Evolutionary conservation across 2,888 invertebrate genomes (phyloP), one percentile per base, ranked within the genome.

Genomic region (Rugalucina vietnamica): DNA sequence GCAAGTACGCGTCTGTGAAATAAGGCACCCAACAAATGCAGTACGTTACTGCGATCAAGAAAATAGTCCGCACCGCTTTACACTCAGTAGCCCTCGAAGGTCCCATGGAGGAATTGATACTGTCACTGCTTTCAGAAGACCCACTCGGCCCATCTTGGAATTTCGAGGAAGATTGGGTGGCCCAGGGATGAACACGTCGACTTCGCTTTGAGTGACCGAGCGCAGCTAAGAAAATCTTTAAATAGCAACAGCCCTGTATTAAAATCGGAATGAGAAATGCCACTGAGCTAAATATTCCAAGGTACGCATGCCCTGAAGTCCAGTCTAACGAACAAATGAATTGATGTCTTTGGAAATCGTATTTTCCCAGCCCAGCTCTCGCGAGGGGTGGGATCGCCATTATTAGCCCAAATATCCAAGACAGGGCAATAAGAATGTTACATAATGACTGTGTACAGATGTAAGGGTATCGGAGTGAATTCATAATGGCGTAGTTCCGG

Each of bases 401-500:
- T 1, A 87, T 49, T 14, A 90, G 39, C n/a, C 89, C 90, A 10
- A 88, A 34, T 39, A 85, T 27, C 91, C 91, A 92, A 0, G 89
- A 82, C 0, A 82, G 36, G 0, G 81, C 85, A 4, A 90, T 90
- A 12, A 90, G 60, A 12, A 85, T 70, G 60, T 88, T 84, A 49
- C 90, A 89, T 10, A 89, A 82, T 3, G 82, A 70, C 71, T 90
- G 90, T 18, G 91, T 90, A 72, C 90, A 92, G 18, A 92, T 87
- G 78, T 88, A 89, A 21, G 90, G 90, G 77, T 92, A 92, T 37
- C 91, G 82, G 1, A 92, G 85, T 0, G 91, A 91, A 79, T 91
- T 90, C 81, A 90, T 88, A 39, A 92, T 92, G 72, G 92, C 91
- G 84, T 91, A 92, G 82, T 91, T 90, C 29, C 91, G 84, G 81